Evolutionary conservation across 2,113 vertebrate genomes (phyloP), one percentile per base, ranked within the genome.

Genomic region (Microtus montanus): DNA sequence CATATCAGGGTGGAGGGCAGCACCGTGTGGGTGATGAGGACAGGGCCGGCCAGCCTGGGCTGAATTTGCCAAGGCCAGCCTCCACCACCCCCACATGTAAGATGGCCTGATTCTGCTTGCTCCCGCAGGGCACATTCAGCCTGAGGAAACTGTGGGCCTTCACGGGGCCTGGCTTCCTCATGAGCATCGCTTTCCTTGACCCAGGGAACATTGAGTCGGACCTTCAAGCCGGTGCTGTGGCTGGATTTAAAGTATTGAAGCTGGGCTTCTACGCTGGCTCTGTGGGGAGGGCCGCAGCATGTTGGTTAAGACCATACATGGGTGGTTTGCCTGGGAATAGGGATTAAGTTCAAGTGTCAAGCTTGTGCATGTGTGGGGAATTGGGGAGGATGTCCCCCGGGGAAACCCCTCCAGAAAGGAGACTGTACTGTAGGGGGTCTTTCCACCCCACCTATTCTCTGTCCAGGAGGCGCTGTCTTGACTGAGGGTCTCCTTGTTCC

Each of bases 151-250:
- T 99, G 47, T 99, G 98, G 98, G 98, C 98, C 26, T 99, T 99
- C 98, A 99, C 98, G 0, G 98, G 98, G 12, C 98, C 98, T 0
- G 98, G 98, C 2, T 99, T 99, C 93, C 98, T 99, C 91, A 99
- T 99, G 98, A 99, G 98, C 97, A 99, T 99, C n/a, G 98, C 98
- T 20, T 99, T 98, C 92, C 94, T 99, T 97, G 98, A 99, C 89
- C 98, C 98, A 0, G 98, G 98, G 64, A 99, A 99, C 35, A 98
- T 99, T 47, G 98, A 99, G 95, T 98, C 98, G 0, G 98, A 99
- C 82, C 98, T 99, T 82, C 98, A 99, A 84, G 91, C 98, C 0
- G 98, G 98, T 0, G 98, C 98, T 0, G 92, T 97, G 28, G 98
- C 98, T 0, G 98, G 98, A 66, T 99, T 98, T 97, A 98, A 99